A percentile compares a stretch with the other conserved stretches of the same genome.
These are phyloP conservation scores for Noctua janthe DNA, from an alignment of 2,888 invertebrate genomes.

Conservation along the genomic window DNA sequence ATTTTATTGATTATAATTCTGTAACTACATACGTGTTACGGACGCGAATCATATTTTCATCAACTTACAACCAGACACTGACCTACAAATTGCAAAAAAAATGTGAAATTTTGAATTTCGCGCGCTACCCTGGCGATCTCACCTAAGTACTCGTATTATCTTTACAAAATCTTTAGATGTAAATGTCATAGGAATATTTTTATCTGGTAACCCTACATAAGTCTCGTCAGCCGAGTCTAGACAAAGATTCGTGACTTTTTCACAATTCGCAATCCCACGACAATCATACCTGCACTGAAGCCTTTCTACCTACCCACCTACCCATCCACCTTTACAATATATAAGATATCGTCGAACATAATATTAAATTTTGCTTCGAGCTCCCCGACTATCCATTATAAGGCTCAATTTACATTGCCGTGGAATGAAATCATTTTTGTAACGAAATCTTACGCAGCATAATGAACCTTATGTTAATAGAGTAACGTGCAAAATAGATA, in stretches of 20 bases:
- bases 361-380: conserved; percentile 85
- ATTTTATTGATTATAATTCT: too few species aligned
- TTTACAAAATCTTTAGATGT: background rate
- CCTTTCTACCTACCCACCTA: conserved; percentile 71
- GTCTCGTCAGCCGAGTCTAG: conserved; percentile 82
- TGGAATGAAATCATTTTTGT: background rate
- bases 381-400: conserved; percentile 84
- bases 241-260: conserved; percentile 88
- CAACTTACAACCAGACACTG: too few species aligned
- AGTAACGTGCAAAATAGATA: background rate
- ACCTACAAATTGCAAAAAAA: too few species aligned
- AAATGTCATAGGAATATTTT: background rate
- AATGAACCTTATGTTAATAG: background rate
- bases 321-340: conserved; percentile 75
- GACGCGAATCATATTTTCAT: too few species aligned
- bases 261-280: conserved; percentile 85
- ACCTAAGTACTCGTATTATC: too few species aligned
- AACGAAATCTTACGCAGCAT: background rate
- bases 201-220: conserved; percentile 34
- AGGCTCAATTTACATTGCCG: conserved; percentile 6
- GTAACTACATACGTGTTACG: too few species aligned
- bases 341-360: conserved; percentile 80
- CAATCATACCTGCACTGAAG: conserved; percentile 76
- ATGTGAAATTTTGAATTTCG: too few species aligned
- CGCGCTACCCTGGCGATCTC: too few species aligned